These are phyloP conservation scores for Brachypodius melanocephalos DNA, from an alignment of 2,113 vertebrate species.

Conservation along the genomic window DNA sequence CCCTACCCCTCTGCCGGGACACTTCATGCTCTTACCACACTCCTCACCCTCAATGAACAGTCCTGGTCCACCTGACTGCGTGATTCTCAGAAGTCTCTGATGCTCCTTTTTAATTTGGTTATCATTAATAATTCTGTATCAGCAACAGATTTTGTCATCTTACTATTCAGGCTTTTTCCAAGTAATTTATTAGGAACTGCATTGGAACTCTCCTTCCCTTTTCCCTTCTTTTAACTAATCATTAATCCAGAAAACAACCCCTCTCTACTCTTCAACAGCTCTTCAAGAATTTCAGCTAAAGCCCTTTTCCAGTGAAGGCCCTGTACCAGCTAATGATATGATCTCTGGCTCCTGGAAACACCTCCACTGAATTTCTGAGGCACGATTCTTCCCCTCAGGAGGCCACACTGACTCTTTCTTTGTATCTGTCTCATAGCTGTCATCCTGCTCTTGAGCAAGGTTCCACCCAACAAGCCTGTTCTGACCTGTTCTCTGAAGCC, in stretches of 20 bases:
- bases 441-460: not conserved
- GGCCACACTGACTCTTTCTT: not conserved
- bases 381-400: not conserved
- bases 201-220: not conserved
- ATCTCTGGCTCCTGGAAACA: not conserved
- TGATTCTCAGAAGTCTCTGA: not conserved
- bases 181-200: not conserved
- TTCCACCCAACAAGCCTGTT: not conserved
- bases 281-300: not conserved
- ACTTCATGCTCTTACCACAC: not conserved
- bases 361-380: not conserved
- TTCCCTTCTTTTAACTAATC: not conserved
- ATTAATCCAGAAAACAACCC: not conserved
- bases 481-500: not conserved
- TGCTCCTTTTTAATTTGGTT: not conserved
- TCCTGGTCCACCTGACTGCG: not conserved
- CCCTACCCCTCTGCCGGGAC: not conserved
- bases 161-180: not conserved
- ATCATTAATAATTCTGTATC: not conserved
- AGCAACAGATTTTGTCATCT: not conserved
- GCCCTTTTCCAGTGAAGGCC: not conserved
- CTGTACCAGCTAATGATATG: not conserved
- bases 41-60: not conserved
- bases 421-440: not conserved
- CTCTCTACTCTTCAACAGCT: not conserved